Evolutionary conservation across 1,140 invertebrate genomes (phyloP).

Genomic region (Drosophila nigrodunni): DNA sequence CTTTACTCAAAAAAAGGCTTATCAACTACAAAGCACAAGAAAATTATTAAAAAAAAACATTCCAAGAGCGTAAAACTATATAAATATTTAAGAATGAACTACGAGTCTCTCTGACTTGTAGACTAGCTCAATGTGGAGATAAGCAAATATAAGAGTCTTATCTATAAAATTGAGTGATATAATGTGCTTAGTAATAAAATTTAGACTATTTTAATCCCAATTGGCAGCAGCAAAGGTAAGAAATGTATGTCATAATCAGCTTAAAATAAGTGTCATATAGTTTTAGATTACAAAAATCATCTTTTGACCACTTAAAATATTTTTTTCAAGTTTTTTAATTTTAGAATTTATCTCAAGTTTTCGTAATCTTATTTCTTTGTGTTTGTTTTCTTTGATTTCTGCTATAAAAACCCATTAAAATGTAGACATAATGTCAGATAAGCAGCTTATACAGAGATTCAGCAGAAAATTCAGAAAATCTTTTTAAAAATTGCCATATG

Average conservation of each 20-base stretch:
- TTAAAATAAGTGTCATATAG: too few species aligned
- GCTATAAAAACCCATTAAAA: conserved; percentile 7
- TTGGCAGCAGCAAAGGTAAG: too few species aligned
- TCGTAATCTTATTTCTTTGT: conserved; percentile 16
- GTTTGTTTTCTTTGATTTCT: conserved; percentile 18
- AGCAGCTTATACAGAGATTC: conserved; percentile 19
- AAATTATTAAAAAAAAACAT: conserved; percentile 24
- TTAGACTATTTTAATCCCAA: too few species aligned
- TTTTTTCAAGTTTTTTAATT: not conserved
- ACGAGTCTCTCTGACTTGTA: too few species aligned
- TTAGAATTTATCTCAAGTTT: conserved; percentile 28
- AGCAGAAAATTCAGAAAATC: not conserved
- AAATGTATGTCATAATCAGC: too few species aligned
- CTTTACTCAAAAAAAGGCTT: conserved; percentile 9
- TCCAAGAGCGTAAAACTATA: conserved; percentile 9
- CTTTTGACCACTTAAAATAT: too few species aligned
- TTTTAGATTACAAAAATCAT: too few species aligned
- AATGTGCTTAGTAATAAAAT: too few species aligned
- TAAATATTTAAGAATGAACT: not conserved
- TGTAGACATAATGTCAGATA: conserved; percentile 37
- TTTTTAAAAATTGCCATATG: conserved; percentile 32
- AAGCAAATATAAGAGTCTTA: too few species aligned
- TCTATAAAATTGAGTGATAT: too few species aligned
- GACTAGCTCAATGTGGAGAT: too few species aligned
- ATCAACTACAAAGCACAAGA: conserved; percentile 13